A percentile compares a stretch with the other conserved stretches of the same genome.
These are phyloP conservation scores for Hydropsyche tenuis DNA, from an alignment of 1,140 invertebrate genomes.

Conservation along the genomic window DNA sequence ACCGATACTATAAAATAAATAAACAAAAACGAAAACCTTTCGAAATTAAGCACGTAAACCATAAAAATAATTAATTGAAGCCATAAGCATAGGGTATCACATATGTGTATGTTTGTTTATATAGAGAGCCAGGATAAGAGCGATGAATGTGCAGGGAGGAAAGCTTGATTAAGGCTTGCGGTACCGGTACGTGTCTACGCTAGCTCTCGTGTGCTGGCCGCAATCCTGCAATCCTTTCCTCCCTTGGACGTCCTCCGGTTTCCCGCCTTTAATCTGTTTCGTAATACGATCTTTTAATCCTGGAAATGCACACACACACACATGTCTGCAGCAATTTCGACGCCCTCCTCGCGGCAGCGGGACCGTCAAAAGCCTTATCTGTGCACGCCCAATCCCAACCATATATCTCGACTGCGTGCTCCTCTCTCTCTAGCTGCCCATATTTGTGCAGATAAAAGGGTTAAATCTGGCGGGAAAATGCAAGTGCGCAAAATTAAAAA, in stretches of 20 bases:
- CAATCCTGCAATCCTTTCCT: conserved; percentile 23
- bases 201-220: conserved; percentile 3
- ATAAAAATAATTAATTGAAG: too few relatives aligned
- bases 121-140: background rate
- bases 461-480: conserved; percentile 33
- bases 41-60: too few relatives aligned
- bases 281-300: conserved; percentile 51
- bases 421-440: conserved; percentile 31
- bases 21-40: too few relatives aligned
- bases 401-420: conserved; percentile 32
- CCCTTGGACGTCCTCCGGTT: background rate
- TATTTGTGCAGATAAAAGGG: conserved; percentile 43
- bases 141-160: conserved; percentile 12
- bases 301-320: conserved; percentile 40
- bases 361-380: conserved; percentile 38
- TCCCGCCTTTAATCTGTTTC: conserved; percentile 49
- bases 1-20: too few relatives aligned
- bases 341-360: background rate
- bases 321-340: conserved; percentile 47
- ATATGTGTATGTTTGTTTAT: too few relatives aligned
- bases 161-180: conserved; percentile 22
- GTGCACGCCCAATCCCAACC: conserved; percentile 42
- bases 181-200: conserved; percentile 1
- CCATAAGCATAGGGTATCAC: too few relatives aligned
- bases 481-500: conserved; percentile 11